Percentiles rank a stretch among this genome's conserved stretches.
Evolutionary conservation across 2,113 vertebrate genomes (phyloP).

Genomic region (Melanocharis versteri): DNA sequence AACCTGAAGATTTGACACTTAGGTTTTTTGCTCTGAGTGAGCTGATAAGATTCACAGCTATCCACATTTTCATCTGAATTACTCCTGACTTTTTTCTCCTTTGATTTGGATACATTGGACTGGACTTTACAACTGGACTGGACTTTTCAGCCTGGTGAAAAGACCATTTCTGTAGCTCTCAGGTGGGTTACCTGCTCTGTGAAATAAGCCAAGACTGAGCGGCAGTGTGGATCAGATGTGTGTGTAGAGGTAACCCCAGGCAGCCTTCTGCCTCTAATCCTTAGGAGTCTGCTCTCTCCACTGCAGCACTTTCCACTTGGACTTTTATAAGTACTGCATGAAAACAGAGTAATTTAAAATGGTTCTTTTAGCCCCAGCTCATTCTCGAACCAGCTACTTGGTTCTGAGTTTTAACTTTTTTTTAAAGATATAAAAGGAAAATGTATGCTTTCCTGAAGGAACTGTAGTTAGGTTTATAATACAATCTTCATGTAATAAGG

Average conservation of each 20-base stretch:
- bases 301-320: not conserved
- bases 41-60: not conserved
- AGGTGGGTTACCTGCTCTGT: not conserved
- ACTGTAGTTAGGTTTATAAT: not conserved
- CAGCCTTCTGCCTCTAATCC: not conserved
- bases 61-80: not conserved
- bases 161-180: not conserved
- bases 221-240: not conserved
- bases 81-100: not conserved
- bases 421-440: not conserved
- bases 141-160: not conserved
- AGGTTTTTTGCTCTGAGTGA: not conserved
- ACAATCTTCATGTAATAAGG: not conserved
- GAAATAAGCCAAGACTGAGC: not conserved
- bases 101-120: not conserved
- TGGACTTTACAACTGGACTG: not conserved
- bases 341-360: not conserved
- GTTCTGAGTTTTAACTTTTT: not conserved
- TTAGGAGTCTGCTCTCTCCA: not conserved
- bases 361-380: not conserved
- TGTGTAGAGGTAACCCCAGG: not conserved
- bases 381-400: not conserved
- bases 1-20: not conserved
- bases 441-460: not conserved
- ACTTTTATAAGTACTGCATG: not conserved